Evolutionary conservation across 2,888 invertebrate species (phyloP), one percentile per base, ranked within the genome.

Genomic region (Pyrocoelia pectoralis): DNA sequence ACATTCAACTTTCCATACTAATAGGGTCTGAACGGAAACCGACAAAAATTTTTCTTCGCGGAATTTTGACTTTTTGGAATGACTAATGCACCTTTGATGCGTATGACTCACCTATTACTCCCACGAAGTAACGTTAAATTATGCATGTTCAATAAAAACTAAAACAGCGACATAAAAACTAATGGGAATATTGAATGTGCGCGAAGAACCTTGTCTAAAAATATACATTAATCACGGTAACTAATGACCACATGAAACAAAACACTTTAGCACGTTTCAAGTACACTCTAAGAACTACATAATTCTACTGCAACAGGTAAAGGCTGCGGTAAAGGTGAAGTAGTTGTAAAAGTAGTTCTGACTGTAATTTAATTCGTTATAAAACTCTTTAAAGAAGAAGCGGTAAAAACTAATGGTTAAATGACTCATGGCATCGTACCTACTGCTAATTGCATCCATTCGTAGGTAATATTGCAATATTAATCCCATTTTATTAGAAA

Each of bases 301-400:
- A 24, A 24, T 24, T 24, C 24, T 24, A 14, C 9, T 18, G 6
- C 15, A 18, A 15, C 12, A 18, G 12, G 17, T 4, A 58, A 28
- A 24, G 54, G 50, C 57, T 57, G 24, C 24, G 57, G 62, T 57
- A 62, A 61, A 63, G 54, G 57, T 55, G 62, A 57, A 48, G 46
- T 43, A 43, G 43, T 46, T 55, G 13, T 8, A 55, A 51, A 60
- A 60, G 60, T 46, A 17, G 46, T 46, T 46, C 46, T 46, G 6
- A 17, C 46, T 46, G 60, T 55, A 14, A 50, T 19, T 51, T 59
- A 52, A 46, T 52, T 43, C 46, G 14, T 41, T 46, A 14, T 12
- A 14, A 43, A 33, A 33, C 33, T 33, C 33, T 6, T 33, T 33
- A 2, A 4, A 33, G 10, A 33, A 33, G n/a, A 33, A 33, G 33